Evolutionary conservation across 1,140 invertebrate species (phyloP).

Genomic region (Homalodisca vitripennis): DNA sequence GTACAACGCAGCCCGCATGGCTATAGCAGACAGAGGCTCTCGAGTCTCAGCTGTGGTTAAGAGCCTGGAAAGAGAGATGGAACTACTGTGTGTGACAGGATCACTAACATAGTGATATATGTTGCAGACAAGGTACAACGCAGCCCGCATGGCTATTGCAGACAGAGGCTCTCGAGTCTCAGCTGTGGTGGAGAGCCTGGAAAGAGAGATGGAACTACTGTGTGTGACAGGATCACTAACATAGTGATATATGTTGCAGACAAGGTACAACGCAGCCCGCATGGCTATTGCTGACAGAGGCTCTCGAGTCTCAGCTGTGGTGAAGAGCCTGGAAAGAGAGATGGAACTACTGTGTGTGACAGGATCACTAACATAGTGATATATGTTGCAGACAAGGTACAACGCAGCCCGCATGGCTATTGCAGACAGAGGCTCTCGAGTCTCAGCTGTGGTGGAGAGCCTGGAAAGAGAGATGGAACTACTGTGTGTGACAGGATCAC

Average conservation of each 20-base stretch:
- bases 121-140: conserved; percentile 74
- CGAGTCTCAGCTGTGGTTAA: conserved; percentile 86
- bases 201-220: conserved; percentile 89
- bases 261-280: too few relatives aligned
- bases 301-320: conserved; percentile 79
- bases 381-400: conserved; percentile 69
- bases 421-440: conserved; percentile 77
- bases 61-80: conserved; percentile 89
- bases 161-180: conserved; percentile 81
- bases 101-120: too few relatives aligned
- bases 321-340: conserved; percentile 88
- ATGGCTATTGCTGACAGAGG: conserved; percentile 80
- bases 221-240: too few relatives aligned
- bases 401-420: conserved; percentile 84
- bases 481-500: too few relatives aligned
- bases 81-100: conserved; percentile 95
- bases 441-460: conserved; percentile 84
- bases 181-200: conserved; percentile 85
- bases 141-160: conserved; percentile 79
- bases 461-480: conserved; percentile 93
- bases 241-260: too few relatives aligned
- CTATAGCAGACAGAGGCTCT: conserved; percentile 77
- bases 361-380: too few relatives aligned
- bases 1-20: too few relatives aligned
- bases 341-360: conserved; percentile 96